Base-by-base conservation (phyloP, 1,140 invertebrate genomes). In the Tetranychus cinnabarinus region DNA sequence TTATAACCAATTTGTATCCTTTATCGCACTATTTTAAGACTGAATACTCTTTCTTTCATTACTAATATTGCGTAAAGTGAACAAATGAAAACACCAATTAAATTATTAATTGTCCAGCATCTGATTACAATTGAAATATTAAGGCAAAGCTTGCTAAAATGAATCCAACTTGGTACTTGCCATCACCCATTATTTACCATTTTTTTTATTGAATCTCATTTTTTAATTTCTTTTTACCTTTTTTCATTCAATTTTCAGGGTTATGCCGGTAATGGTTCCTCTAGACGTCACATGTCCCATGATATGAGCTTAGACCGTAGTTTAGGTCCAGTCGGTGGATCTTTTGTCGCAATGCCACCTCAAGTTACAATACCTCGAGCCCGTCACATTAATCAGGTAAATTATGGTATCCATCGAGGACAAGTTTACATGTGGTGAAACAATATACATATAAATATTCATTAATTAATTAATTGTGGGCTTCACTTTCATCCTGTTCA, bases 281-380 rank as follows among this genome's bases (percentile, higher is more conserved):
- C 55, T 1, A 15, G 55, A 37, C 15, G 37, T 31, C 55, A 56
- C 33, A 15, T 15, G 33, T 33, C n/a, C 8, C 50, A n/a, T 52
- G 50, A 52, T 52, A 56, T 56, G 55, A 42, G 39, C 39, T 42
- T 42, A 42, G 55, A 56, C 10, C 8, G 34, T 12, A 56, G n/a
- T 10, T 15, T 39, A 12, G 55, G 34, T 31, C 57, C 6, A 37
- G 42, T 45, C 15, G 59, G 59, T 39, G 36, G 54, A 2, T n/a
- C 36, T 31, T 62, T 42, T 39, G 60, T 47, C 37, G 46, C 58
- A 35, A 61, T 65, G 45, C 64, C 64, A n/a, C 64, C 63, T 31
- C 64, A 65, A 59, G 59, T 65, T 31, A 46, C 65, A 34, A 65
- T 65, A 52, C 64, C 64, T 23, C 59, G 64, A 45, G 64, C 62